Conservation (phyloP, 2,797 vertebrate genomes). For the Agapornis canus region DNA sequence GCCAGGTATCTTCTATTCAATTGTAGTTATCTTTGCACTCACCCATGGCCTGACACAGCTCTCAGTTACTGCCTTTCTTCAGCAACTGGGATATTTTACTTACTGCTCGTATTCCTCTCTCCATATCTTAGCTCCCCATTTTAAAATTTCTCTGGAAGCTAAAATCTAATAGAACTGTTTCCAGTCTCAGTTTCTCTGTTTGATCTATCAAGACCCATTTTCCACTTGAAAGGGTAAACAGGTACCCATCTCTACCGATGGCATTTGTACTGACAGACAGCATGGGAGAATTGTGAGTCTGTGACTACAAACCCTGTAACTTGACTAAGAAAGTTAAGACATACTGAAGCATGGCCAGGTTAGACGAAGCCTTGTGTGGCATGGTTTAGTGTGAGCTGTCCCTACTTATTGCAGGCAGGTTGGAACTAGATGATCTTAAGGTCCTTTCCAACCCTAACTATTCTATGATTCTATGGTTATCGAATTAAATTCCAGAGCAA, state of each 20-base stretch:
- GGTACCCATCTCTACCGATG: neutral
- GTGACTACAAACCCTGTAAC: neutral
- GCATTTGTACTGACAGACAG: neutral
- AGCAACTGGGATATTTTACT: neutral
- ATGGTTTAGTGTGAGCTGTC: too few relatives aligned
- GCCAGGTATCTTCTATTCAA: neutral
- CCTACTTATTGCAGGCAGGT: too few relatives aligned
- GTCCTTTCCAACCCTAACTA: too few relatives aligned
- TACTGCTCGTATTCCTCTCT: neutral
- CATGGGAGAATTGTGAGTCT: neutral
- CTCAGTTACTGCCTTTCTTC: neutral
- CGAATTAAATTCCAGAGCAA: too few relatives aligned
- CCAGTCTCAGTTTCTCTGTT: neutral
- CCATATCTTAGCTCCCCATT: neutral
- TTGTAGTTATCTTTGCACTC: neutral
- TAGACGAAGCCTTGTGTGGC: too few relatives aligned
- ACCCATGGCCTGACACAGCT: neutral
- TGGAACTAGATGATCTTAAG: too few relatives aligned
- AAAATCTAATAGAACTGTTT: constrained; percentile 18
- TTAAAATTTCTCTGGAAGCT: neutral
- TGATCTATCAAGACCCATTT: constrained; percentile 25
- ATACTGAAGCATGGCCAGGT: neutral
- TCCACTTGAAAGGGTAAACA: constrained; percentile 32
- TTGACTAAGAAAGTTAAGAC: neutral
- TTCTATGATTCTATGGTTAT: too few relatives aligned